Evolutionary conservation across 2,888 invertebrate genomes (phyloP).

Genomic region (Folsomia candida): DNA sequence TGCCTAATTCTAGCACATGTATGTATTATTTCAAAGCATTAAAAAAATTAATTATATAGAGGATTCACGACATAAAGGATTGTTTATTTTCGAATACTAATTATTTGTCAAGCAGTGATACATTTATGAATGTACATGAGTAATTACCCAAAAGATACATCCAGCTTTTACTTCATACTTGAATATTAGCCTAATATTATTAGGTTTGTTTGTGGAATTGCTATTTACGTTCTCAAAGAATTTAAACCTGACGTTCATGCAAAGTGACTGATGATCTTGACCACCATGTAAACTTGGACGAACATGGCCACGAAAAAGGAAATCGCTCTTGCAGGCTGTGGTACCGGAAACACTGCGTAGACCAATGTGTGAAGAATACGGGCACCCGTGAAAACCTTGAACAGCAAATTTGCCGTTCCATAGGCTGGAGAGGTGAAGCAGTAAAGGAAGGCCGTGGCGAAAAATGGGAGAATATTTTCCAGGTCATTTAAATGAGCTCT

Average conservation of each 20-base stretch:
- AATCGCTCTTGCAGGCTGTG: conserved; percentile 61
- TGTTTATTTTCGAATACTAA: not conserved
- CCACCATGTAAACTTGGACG: conserved; percentile 59
- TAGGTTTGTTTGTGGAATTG: no score
- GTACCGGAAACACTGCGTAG: conserved; percentile 63
- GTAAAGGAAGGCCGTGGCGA: conserved; percentile 63
- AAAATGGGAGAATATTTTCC: conserved; percentile 69
- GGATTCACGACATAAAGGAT: no score
- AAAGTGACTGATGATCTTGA: conserved; percentile 37
- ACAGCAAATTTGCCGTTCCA: conserved; percentile 58
- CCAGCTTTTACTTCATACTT: no score
- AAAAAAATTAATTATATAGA: no score
- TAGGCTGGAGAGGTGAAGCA: conserved; percentile 61
- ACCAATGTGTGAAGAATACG: conserved; percentile 63
- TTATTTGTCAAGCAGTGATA: not conserved
- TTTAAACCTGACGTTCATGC: conserved; percentile 16
- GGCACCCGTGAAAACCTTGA: conserved; percentile 61
- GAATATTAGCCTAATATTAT: no score
- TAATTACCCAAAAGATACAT: no score
- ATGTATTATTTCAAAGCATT: no score
- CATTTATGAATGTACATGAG: not conserved
- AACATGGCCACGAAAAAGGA: conserved; percentile 56
- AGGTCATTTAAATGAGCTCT: conserved; percentile 70
- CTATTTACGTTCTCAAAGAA: no score
- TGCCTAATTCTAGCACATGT: no score